phyloP scores from a whole-genome alignment of 2,888 invertebrate species.

The Nysson spinosus region DNA sequence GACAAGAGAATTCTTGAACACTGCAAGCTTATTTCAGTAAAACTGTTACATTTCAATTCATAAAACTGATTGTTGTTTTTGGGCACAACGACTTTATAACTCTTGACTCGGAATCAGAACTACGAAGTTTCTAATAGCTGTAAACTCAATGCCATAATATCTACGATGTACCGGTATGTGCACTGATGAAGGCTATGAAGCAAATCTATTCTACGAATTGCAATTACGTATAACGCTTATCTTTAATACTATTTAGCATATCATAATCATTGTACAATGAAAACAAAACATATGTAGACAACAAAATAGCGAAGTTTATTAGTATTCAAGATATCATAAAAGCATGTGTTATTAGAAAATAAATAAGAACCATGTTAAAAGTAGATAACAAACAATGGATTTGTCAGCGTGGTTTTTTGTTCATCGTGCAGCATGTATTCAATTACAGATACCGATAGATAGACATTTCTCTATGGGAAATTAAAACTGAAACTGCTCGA shows the following conservation, averaged over 20 bases:
- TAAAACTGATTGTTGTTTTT: slow-evolving; percentile 27
- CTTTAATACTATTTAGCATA: slow-evolving; percentile 42
- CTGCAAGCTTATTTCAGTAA: slow-evolving; percentile 34
- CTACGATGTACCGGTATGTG: slow-evolving; percentile 11
- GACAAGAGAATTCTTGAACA: slow-evolving; percentile 75
- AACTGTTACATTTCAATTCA: slow-evolving; percentile 7
- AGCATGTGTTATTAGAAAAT: slow-evolving; percentile 10
- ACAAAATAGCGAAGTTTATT: slow-evolving; percentile 10
- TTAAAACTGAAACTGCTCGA: slow-evolving; percentile 8
- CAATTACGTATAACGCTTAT: slow-evolving; percentile 29
- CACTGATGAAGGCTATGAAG: slow-evolving; percentile 27
- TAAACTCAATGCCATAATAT: slow-evolving; percentile 18
- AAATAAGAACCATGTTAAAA: slow-evolving; percentile 4
- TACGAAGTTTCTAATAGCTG: slow-evolving; percentile 10
- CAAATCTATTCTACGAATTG: slow-evolving; percentile 18
- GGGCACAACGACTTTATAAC: slow-evolving; percentile 36
- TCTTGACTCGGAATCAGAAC: slow-evolving; percentile 20
- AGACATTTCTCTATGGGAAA: slow-evolving; percentile 14
- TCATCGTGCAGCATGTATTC: too few relatives aligned
- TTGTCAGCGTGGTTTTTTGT: slow-evolving; percentile 12
- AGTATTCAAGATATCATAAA: slow-evolving; percentile 8
- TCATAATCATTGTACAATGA: slow-evolving; percentile 31
- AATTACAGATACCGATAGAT: not conserved
- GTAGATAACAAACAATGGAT: slow-evolving; percentile 6
- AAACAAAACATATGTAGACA: slow-evolving; percentile 16